A percentile compares a stretch with the other conserved stretches of the same genome.
These are phyloP conservation scores for Apteryx owenii DNA, from an alignment of 2,113 vertebrate genomes.

Conservation along the genomic window DNA sequence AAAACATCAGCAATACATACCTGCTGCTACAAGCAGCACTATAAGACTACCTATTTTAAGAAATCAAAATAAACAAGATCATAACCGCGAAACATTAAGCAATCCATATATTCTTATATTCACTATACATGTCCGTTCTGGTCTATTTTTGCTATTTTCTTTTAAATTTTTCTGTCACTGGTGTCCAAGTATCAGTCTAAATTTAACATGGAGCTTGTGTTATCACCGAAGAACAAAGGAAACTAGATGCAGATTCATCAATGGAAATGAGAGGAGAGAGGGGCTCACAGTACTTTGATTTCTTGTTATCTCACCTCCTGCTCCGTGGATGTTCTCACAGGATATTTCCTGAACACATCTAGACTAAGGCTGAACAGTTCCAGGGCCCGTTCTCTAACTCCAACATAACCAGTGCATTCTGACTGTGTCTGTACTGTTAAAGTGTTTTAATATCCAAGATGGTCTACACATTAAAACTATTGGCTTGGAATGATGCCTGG, in stretches of 20 bases:
- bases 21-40: neutral
- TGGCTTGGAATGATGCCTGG: neutral
- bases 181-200: neutral
- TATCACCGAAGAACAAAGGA: neutral
- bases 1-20: neutral
- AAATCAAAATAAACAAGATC: neutral
- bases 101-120: neutral
- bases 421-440: neutral
- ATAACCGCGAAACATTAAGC: neutral
- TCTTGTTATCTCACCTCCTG: neutral
- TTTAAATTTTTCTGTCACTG: neutral
- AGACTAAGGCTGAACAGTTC: neutral
- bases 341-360: neutral
- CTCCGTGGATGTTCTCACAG: neutral
- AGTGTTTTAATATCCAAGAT: neutral
- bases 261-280: neutral
- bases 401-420: neutral
- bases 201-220: neutral
- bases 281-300: neutral
- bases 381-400: neutral
- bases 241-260: accelerated
- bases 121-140: neutral
- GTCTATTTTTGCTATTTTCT: neutral
- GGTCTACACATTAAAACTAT: neutral
- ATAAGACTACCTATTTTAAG: neutral